Evolutionary conservation across 2,113 vertebrate species (phyloP), one percentile per base, ranked within the genome.

Genomic region (Prionailurus bengalensis): DNA sequence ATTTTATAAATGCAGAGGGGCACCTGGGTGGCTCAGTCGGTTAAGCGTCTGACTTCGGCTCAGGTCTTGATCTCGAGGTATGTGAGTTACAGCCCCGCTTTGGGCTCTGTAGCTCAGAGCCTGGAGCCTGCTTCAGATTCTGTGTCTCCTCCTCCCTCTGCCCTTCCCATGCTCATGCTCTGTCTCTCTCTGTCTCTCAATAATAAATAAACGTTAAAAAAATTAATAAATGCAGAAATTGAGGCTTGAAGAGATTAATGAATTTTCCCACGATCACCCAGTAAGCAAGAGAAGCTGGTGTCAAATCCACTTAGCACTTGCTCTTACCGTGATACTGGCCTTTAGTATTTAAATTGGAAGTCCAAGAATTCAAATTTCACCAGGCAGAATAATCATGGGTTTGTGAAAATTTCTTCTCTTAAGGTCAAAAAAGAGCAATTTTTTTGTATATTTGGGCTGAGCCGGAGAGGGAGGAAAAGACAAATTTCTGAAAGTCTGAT

Each of bases 271-370:
- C 4, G 23, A 31, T 84, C 70, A 84, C 25, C 36, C 4, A 45
- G 31, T 61, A 68, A 90, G 71, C 36, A 33, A 93, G 42, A 39
- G 16, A 90, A 29, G 80, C 6, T 27, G 33, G 23, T 13, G 23
- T 81, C 36, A 83, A 89, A 66, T 53, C 45, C n/a, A 78, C 11
- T 0, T 81, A 81, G 11, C 31, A 48, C 6, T 16, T 6, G 4
- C 19, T 86, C 27, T 91, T 85, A 39, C 39, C 14, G 80, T 23
- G 5, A n/a, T 65, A 73, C 33, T 10, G 42, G 5, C 48, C 58
- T 93, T 61, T 85, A 80, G 65, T 87, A n/a, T 92, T 73, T 68
- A 94, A 91, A 31, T 42, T 83, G 4, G 29, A 94, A 95, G 45
- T 51, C 21, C 83, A 89, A 27, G 33, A 94, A 85, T 90, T 94